Evolutionary conservation across 2,797 vertebrate genomes (phyloP).

Genomic region (Nyctalus aviator): DNA sequence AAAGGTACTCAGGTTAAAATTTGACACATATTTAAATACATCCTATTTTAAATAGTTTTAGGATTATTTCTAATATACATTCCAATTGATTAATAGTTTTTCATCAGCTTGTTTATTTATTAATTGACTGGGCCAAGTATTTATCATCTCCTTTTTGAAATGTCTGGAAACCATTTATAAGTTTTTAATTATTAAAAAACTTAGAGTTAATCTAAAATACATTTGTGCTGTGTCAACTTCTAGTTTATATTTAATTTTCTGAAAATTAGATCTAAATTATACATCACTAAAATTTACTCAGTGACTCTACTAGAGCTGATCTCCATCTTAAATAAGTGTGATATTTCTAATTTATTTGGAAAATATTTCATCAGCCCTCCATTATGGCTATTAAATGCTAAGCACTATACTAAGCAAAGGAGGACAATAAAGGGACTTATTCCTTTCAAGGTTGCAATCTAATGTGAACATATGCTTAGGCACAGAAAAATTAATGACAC

Average conservation of each 20-base stretch:
- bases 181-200: constrained; percentile 16
- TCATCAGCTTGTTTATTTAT: neutral
- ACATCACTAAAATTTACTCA: neutral
- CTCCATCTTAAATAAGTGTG: neutral
- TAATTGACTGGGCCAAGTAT: neutral
- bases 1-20: neutral
- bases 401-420: neutral
- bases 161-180: neutral
- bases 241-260: neutral
- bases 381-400: neutral
- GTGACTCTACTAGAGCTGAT: neutral
- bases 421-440: neutral
- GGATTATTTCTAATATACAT: neutral
- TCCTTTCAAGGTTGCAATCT: neutral
- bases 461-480: neutral
- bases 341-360: neutral
- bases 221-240: neutral
- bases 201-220: neutral
- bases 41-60: neutral
- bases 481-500: neutral
- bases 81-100: constrained; percentile 11
- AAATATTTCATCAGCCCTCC: neutral
- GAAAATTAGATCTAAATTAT: constrained; percentile 20
- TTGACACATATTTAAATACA: neutral
- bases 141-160: neutral